Conservation (phyloP, 2,888 invertebrate species). For the Drosophila emarginata region DNA sequence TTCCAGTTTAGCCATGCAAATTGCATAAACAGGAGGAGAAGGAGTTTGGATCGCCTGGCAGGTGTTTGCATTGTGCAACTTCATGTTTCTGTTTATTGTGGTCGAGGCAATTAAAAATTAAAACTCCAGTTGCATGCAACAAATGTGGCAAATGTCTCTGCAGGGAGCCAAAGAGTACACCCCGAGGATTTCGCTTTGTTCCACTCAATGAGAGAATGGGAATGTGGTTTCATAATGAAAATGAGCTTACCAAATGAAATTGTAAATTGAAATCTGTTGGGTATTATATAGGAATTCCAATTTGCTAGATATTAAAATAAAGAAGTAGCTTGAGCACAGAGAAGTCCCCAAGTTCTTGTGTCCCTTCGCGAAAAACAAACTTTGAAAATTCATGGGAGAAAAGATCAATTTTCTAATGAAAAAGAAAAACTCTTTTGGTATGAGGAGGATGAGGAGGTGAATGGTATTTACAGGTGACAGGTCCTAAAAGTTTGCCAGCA, state of each 20-base stretch:
- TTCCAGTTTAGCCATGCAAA: constrained; percentile 34
- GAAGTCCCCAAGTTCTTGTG: not conserved
- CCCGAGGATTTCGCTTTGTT: constrained; percentile 21
- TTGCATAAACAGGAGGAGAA: constrained; percentile 24
- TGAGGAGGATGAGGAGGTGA: not conserved
- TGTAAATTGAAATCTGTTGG: not conserved
- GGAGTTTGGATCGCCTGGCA: constrained; percentile 23
- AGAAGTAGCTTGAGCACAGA: not conserved
- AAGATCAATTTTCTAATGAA: not conserved
- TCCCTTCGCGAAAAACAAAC: not conserved
- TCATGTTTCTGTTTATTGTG: constrained; percentile 31
- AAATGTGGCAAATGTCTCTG: constrained; percentile 21
- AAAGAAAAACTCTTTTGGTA: not conserved
- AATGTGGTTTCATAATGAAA: constrained; percentile 23
- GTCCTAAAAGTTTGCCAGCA: constrained; percentile 31
- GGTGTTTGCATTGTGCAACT: constrained; percentile 10
- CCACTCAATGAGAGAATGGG: constrained; percentile 26
- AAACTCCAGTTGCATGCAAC: constrained; percentile 34
- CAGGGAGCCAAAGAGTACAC: constrained; percentile 24
- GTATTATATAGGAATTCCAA: not conserved
- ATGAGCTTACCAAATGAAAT: constrained; percentile 1
- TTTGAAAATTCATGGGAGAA: not conserved
- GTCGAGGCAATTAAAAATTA: constrained; percentile 40
- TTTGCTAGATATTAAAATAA: not conserved
- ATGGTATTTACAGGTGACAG: constrained; percentile 28